Conservation (phyloP, 2,888 invertebrate species). For the Micoletzkya japonica region DNA sequence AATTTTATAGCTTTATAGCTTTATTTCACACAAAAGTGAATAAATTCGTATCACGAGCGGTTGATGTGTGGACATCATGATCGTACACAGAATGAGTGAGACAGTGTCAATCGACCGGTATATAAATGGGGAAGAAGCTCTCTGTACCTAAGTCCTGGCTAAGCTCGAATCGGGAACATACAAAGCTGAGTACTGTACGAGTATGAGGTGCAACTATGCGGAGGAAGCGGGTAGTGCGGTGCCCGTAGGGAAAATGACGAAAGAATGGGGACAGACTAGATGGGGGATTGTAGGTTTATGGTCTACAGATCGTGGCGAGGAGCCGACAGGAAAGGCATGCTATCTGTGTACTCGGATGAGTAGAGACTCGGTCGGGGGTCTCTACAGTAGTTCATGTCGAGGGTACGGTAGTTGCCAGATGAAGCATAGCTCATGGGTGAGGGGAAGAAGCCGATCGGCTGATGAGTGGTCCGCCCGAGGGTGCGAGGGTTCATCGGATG, state of each 20-base stretch:
- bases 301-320: constrained; percentile 21
- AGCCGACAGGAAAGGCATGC: constrained; percentile 17
- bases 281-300: neutral
- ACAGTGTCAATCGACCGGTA: constrained; percentile 10
- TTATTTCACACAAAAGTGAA: constrained; percentile 26
- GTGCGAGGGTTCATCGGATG: neutral
- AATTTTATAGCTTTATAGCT: neutral
- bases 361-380: constrained; percentile 25
- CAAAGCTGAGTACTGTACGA: constrained; percentile 4
- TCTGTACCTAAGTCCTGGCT: constrained; percentile 9
- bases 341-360: constrained; percentile 24
- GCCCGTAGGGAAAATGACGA: constrained; percentile 2
- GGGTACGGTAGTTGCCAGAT: constrained; percentile 26
- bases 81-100: constrained; percentile 1
- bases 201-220: too few relatives aligned
- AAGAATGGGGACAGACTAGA: neutral
- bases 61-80: neutral
- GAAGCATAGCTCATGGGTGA: constrained; percentile 3
- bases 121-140: constrained; percentile 15
- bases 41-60: neutral
- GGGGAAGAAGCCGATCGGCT: constrained; percentile 6
- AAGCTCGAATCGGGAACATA: constrained; percentile 19
- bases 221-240: too few relatives aligned
- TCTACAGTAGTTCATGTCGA: constrained; percentile 23
- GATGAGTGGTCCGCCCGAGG: neutral